A percentile compares a stretch with the other conserved stretches of the same genome.
Evolutionary conservation across 2,113 vertebrate species (phyloP).

Genomic region (Lanius ludovicianus): DNA sequence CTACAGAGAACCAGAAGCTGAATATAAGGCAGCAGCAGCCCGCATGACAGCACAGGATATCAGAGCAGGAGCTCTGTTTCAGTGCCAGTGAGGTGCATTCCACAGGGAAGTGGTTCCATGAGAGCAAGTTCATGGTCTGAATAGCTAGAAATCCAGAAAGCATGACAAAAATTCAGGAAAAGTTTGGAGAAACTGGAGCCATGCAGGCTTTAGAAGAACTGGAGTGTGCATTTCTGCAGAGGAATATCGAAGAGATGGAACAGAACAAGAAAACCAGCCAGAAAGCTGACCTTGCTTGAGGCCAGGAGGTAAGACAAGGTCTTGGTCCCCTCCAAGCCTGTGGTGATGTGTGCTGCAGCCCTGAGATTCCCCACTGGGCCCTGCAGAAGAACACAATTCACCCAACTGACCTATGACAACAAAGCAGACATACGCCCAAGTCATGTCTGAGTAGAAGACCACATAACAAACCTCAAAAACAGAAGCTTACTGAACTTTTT

Average conservation of each 20-base stretch:
- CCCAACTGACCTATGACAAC: neutral
- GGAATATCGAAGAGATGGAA: neutral
- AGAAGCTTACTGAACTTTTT: neutral
- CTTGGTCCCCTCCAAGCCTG: neutral
- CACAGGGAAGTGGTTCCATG: neutral
- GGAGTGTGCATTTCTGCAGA: neutral
- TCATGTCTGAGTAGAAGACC: fast-evolving
- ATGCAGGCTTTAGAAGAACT: neutral
- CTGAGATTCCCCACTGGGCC: neutral
- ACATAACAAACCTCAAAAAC: neutral
- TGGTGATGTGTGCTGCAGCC: neutral
- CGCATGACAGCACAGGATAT: neutral
- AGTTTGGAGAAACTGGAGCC: neutral
- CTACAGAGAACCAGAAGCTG: neutral
- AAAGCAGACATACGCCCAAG: neutral
- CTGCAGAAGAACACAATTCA: neutral
- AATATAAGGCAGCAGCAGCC: neutral
- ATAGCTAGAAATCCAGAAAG: neutral
- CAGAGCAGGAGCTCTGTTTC: neutral
- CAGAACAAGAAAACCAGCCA: neutral
- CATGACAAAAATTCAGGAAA: neutral
- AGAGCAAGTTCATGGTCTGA: neutral
- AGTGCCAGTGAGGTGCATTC: fast-evolving
- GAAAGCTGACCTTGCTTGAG: neutral
- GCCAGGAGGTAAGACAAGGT: neutral